Base-by-base conservation (phyloP, 2,797 vertebrate genomes). In the Thaleichthys pacificus region DNA sequence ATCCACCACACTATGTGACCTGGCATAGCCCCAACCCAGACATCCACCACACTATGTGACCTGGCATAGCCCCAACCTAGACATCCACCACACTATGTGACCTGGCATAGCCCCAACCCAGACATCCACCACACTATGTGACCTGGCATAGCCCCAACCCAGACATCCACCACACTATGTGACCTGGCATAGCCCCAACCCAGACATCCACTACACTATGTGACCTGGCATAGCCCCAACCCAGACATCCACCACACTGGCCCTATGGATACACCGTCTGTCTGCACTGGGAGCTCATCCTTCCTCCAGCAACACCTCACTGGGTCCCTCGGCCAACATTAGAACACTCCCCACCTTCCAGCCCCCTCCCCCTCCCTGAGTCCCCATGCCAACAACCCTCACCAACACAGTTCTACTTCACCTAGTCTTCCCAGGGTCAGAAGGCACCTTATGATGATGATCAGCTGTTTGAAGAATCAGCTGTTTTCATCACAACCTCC, bases 201-300 rank as follows among this genome's bases (percentile, higher is more conserved):
- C 22, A 24, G 22, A 24, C 22, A 24, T 24, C 22, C 22, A 24
- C 22, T 1, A 24, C 22, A 24, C 22, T 24, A 24, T 24, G 1
- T 24, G 22, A 24, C 22, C 22, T 24, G 22, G 74, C 22, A 24
- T 24, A 24, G 22, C 22, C 22, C 22, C 22, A 24, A 24, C 22
- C 22, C 22, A 24, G 22, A 24, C 22, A 24, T 81, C 68, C 68
- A 30, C 77, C 87, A 28, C 84, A 86, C 85, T 81, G 76, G 77
- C 74, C 73, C 70, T 76, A 74, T 71, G 63, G 80, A 86, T 81
- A 65, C 72, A 68, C 88, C 89, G 89, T 88, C 89, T 91, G 91
- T 89, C 86, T 85, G 74, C 73, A 57, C 68, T 74, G 61, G 35
- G 51, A 19, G 51, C 51, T 56, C 64, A 22, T 3, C 67, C 69